phyloP scores from a whole-genome alignment of 2,113 vertebrate species.

The Saccopteryx leptura region DNA sequence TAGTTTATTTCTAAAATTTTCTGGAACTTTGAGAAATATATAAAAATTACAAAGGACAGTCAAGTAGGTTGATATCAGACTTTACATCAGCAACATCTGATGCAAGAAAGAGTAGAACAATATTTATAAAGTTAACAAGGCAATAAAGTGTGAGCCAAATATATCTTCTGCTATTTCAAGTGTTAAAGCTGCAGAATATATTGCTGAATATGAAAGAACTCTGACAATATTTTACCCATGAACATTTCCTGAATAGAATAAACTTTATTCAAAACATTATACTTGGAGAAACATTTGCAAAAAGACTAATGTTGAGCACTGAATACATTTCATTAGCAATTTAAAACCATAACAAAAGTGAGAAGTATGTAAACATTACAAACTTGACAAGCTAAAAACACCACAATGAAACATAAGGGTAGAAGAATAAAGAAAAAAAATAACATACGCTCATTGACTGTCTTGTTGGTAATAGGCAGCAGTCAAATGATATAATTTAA shows the following conservation, averaged over 20 bases:
- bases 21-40: neutral
- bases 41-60: neutral
- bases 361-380: neutral
- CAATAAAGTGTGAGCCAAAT: neutral
- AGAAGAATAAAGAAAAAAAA: neutral
- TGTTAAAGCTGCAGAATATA: neutral
- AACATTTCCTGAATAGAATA: neutral
- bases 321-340: neutral
- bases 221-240: neutral
- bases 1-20: neutral
- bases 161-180: neutral
- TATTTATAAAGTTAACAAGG: neutral
- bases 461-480: neutral
- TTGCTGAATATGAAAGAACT: neutral
- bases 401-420: neutral
- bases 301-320: neutral
- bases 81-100: neutral
- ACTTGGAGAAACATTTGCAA: neutral
- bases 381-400: neutral
- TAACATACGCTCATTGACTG: neutral
- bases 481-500: neutral
- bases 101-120: neutral
- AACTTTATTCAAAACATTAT: neutral
- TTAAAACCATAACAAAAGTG: neutral
- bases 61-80: neutral